Evolutionary conservation across 2,797 vertebrate genomes (phyloP).

Genomic region (Prunella strophiata): DNA sequence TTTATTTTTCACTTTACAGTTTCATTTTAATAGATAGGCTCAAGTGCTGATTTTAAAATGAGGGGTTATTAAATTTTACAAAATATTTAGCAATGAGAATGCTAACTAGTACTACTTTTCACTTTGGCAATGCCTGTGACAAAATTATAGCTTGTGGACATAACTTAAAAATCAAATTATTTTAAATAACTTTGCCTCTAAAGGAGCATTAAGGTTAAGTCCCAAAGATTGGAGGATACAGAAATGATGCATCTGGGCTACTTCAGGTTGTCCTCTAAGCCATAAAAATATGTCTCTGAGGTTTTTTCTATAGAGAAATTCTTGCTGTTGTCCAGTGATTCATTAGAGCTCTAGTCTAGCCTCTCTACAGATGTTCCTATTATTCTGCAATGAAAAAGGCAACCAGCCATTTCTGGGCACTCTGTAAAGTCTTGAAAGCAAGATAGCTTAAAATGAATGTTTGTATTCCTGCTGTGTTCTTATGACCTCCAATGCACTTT

Average conservation of each 20-base stretch:
- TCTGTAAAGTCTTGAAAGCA: neutral
- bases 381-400: neutral
- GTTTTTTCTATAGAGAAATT: constrained; percentile 29
- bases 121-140: constrained; percentile 1
- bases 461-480: neutral
- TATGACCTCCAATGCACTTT: neutral
- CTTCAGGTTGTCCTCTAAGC: constrained; percentile 76
- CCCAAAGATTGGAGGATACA: constrained; percentile 73
- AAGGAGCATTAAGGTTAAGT: constrained; percentile 72
- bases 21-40: constrained; percentile 58
- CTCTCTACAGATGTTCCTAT: neutral
- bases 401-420: neutral
- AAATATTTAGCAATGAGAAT: constrained; percentile 57
- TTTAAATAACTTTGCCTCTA: constrained; percentile 71
- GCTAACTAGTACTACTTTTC: constrained; percentile 29
- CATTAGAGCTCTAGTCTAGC: neutral
- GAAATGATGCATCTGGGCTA: constrained; percentile 77
- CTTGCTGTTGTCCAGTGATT: neutral
- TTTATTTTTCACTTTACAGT: constrained; percentile 68
- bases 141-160: constrained; percentile 52
- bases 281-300: constrained; percentile 75
- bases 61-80: constrained; percentile 57
- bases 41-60: constrained; percentile 48
- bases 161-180: constrained; percentile 61
- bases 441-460: constrained; percentile 9